These are phyloP conservation scores for Anastrepha obliqua DNA, from an alignment of 1,140 invertebrate species.

Conservation along the genomic window DNA sequence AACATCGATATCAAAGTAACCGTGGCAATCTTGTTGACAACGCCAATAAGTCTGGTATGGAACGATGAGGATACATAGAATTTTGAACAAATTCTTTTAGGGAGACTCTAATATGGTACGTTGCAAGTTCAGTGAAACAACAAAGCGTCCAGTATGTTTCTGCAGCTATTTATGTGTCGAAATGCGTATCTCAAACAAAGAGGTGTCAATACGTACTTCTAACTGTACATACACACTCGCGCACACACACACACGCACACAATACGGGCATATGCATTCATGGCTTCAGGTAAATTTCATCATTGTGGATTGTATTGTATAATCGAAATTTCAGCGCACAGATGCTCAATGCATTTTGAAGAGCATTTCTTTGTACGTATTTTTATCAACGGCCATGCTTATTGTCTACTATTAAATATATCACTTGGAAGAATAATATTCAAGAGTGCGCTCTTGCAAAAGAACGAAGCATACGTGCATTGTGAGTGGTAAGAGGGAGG, in stretches of 20 bases:
- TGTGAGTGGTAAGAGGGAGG: background rate
- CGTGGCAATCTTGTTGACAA: constrained; percentile 19
- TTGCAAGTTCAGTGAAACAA: background rate
- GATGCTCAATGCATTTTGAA: constrained; percentile 20
- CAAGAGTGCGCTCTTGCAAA: background rate
- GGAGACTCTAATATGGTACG: background rate
- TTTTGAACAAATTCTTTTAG: background rate
- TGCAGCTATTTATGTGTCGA: constrained; percentile 22
- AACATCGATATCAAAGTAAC: constrained; percentile 16
- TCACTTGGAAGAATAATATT: constrained; percentile 5
- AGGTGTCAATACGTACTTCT: constrained; percentile 20
- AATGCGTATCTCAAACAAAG: background rate
- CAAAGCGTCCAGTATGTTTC: background rate
- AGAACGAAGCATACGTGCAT: background rate
- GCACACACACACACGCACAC: background rate
- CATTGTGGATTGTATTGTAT: constrained; percentile 1
- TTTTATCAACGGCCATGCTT: background rate
- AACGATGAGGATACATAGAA: background rate
- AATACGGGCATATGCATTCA: background rate
- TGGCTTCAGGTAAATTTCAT: constrained; percentile 40
- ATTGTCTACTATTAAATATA: background rate
- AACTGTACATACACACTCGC: background rate
- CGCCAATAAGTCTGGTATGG: constrained; percentile 33
- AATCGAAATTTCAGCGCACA: constrained; percentile 10
- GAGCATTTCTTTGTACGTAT: background rate